Evolutionary conservation across 1,140 invertebrate species (phyloP).

Genomic region (Drosophila ficusphila): DNA sequence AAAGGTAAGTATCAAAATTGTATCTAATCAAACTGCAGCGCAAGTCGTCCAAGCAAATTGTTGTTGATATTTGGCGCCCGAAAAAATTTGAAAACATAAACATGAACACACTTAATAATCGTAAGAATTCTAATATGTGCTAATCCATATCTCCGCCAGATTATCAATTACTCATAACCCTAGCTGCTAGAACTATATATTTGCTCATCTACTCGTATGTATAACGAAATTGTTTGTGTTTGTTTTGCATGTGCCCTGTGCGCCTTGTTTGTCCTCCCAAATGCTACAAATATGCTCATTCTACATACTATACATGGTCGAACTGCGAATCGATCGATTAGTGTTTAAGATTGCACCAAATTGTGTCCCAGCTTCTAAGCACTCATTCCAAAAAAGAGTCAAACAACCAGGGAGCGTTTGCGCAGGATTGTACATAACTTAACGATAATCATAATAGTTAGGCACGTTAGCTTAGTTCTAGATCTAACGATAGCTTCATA

Average conservation of each 20-base stretch:
- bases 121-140: slow-evolving; percentile 69
- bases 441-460: slow-evolving; percentile 37
- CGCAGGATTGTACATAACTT: slow-evolving; percentile 30
- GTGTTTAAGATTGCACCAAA: slow-evolving; percentile 27
- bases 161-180: slow-evolving; percentile 68
- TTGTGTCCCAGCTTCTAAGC: slow-evolving; percentile 31
- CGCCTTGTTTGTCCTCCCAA: slow-evolving; percentile 41
- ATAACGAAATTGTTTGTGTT: slow-evolving; percentile 77
- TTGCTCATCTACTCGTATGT: slow-evolving; percentile 56
- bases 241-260: slow-evolving; percentile 79
- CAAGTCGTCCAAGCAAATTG: slow-evolving; percentile 63
- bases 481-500: slow-evolving; percentile 34
- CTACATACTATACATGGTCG: slow-evolving; percentile 1
- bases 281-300: slow-evolving; percentile 5
- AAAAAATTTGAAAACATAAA: slow-evolving; percentile 18
- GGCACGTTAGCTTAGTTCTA: slow-evolving; percentile 62
- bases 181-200: slow-evolving; percentile 61
- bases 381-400: slow-evolving; percentile 8
- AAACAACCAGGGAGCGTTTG: slow-evolving; percentile 6
- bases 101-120: slow-evolving; percentile 45
- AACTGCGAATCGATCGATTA: slow-evolving; percentile 5
- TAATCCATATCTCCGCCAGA: slow-evolving; percentile 71
- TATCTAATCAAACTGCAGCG: slow-evolving; percentile 15
- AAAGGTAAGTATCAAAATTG: slow-evolving; percentile 40
- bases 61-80: slow-evolving; percentile 69